Conservation (phyloP, 2,888 invertebrate species). For the Drymonia ruficornis region DNA sequence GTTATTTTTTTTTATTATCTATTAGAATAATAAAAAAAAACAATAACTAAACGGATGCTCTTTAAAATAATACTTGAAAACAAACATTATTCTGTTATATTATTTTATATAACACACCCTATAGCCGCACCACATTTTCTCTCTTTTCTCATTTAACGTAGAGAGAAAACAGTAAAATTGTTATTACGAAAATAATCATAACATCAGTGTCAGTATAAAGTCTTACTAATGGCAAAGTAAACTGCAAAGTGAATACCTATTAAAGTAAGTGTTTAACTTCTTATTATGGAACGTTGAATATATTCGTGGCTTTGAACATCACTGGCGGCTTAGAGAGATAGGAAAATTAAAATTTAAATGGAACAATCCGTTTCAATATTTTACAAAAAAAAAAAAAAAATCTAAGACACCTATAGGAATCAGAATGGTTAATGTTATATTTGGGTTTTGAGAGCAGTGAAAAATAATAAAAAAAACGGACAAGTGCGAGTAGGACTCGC, state of each 20-base stretch:
- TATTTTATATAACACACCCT: too few relatives aligned
- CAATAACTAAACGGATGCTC: too few relatives aligned
- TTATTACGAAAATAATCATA: background rate
- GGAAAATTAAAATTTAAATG: background rate
- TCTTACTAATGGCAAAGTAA: background rate
- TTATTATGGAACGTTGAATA: background rate
- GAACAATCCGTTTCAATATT: background rate
- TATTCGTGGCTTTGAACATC: background rate
- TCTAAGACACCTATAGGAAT: background rate
- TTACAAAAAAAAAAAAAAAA: too few relatives aligned
- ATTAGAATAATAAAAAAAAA: too few relatives aligned
- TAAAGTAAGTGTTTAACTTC: background rate
- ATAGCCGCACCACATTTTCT: background rate
- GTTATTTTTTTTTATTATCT: too few relatives aligned
- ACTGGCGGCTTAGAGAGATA: background rate
- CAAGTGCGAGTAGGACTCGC: too few relatives aligned
- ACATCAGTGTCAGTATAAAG: background rate
- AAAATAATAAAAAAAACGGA: too few relatives aligned
- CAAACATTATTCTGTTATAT: slow-evolving; percentile 5
- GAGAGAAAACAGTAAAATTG: background rate
- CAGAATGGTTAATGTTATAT: too few relatives aligned
- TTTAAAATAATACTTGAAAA: slow-evolving; percentile 2
- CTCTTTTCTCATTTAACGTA: too few relatives aligned
- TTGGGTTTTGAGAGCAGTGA: too few relatives aligned
- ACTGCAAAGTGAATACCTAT: background rate